Evolutionary conservation across 2,888 invertebrate genomes (phyloP), one percentile per base, ranked within the genome.

Genomic region (Holacanthella duospinosa): DNA sequence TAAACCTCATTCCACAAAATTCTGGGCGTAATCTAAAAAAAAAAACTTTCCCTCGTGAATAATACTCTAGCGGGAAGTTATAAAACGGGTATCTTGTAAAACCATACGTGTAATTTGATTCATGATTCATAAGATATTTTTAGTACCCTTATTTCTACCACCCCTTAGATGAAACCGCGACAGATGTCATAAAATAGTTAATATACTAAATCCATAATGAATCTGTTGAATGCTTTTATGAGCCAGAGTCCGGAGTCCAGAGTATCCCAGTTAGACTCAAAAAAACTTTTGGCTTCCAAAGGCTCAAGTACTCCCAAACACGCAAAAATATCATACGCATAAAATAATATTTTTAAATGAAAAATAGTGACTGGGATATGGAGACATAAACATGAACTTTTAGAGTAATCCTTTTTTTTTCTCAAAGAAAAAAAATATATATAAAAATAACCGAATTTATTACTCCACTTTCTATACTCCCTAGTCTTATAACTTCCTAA

Each of bases 141-240:
- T 36, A 36, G 36, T 36, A 36, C 36, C 16, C 36, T 36, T 16
- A n/a, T 16, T 36, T 36, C 36, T 16, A 16, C 36, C 36, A 16
- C 16, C 6, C 6, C 9, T 6, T 9, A 36, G 16, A 6, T 36
- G 16, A 36, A 16, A 36, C 6, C 36, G 48, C 4, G 21, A 48
- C 21, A 48, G 48, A 48, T 48, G 48, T 48, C 48, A 48, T 21
- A 48, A 21, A 48, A 48, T n/a, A 48, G 61, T 55, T 55, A 55
- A 55, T 60, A 60, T 29, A 19, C 16, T 24, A 48, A 60, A 54
- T 60, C 26, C 60, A 48, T 60, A 60, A 60, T 55, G 61, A 61
- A 61, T 55, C 55, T 61, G 61, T 61, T 61, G 61, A 61, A 61
- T 55, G 55, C 36, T 55, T 61, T 54, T 24, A 58, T 58, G 48